Percentiles rank a stretch among this genome's conserved stretches.
Conservation (phyloP, 1,140 invertebrate genomes). For the Bombus affinis region DNA sequence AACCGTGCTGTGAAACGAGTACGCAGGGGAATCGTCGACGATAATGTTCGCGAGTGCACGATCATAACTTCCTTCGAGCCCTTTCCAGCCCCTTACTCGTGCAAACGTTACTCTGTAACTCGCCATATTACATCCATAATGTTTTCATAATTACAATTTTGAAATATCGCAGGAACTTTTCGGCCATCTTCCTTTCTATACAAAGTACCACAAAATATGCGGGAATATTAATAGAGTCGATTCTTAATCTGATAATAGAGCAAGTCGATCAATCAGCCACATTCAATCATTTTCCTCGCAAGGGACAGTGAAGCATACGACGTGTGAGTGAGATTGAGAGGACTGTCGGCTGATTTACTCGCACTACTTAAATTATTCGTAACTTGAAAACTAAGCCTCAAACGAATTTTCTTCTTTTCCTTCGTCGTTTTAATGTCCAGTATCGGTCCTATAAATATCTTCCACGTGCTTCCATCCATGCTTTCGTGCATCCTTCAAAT, state of each 20-base stretch:
- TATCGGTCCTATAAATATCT: too few relatives aligned
- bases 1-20: slow-evolving; percentile 5
- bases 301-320: too few relatives aligned
- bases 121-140: not conserved
- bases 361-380: not conserved
- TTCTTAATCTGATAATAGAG: too few relatives aligned
- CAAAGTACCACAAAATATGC: not conserved
- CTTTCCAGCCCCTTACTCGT: not conserved
- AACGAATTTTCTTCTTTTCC: not conserved
- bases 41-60: not conserved
- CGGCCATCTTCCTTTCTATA: not conserved
- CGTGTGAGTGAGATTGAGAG: too few relatives aligned
- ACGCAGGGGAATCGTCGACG: slow-evolving; percentile 9
- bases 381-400: not conserved
- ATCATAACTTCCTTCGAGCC: not conserved
- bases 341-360: not conserved
- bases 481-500: too few relatives aligned
- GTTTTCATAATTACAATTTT: not conserved
- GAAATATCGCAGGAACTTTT: not conserved
- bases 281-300: too few relatives aligned
- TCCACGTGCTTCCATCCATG: not conserved
- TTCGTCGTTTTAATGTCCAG: not conserved
- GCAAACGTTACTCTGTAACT: not conserved
- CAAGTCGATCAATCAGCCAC: too few relatives aligned
- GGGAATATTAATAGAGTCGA: too few relatives aligned